These are phyloP conservation scores for Myioborus melanocephalus DNA, from an alignment of 2,797 vertebrate genomes.

Conservation along the genomic window DNA sequence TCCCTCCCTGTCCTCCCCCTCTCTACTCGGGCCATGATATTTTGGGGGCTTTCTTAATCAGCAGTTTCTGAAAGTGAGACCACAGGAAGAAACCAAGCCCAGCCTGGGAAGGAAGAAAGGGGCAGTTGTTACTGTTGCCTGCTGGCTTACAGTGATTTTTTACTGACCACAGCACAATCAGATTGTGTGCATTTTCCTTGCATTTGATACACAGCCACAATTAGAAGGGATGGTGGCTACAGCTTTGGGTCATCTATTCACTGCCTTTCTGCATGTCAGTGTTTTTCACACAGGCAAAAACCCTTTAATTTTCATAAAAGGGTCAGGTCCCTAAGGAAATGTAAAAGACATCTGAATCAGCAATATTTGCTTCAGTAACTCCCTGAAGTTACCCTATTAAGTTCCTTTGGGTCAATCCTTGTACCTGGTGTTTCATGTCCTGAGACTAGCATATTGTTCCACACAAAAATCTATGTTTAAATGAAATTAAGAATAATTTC, in stretches of 20 bases:
- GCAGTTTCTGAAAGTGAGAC: background rate
- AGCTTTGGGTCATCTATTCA: background rate
- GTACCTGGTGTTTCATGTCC: background rate
- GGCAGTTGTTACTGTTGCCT: background rate
- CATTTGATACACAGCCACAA: background rate
- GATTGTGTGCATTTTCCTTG: background rate
- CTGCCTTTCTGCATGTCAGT: background rate
- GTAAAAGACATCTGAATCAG: background rate
- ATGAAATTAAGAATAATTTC: background rate
- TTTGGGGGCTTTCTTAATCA: conserved; percentile 30
- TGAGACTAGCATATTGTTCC: background rate
- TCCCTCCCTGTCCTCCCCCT: background rate
- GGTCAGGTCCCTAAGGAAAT: background rate
- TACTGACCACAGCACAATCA: background rate
- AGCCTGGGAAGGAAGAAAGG: background rate
- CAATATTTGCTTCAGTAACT: background rate
- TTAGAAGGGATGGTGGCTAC: background rate
- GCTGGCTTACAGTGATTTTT: background rate
- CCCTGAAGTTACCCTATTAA: background rate
- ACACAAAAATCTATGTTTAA: background rate
- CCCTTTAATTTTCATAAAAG: conserved; percentile 45
- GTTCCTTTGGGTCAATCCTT: background rate
- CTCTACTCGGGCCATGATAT: conserved; percentile 9
- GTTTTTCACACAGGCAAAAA: background rate
- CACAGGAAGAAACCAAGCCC: background rate